These are phyloP conservation scores for Archips crataeganus DNA, from an alignment of 2,888 invertebrate species.

Conservation along the genomic window DNA sequence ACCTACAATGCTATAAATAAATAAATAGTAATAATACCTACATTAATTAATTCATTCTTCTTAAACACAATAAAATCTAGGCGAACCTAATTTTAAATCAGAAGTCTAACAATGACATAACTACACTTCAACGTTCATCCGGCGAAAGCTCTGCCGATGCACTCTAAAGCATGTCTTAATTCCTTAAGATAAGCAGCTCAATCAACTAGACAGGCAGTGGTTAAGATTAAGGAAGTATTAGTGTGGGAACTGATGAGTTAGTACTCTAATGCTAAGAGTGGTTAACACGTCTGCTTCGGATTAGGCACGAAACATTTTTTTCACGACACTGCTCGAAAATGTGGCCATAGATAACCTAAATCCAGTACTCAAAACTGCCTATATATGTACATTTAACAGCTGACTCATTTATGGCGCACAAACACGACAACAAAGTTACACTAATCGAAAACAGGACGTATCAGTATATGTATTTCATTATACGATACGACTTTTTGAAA, in stretches of 20 bases:
- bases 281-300: not conserved
- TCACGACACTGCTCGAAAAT: too few species aligned
- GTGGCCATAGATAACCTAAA: too few species aligned
- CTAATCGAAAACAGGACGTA: too few species aligned
- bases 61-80: not conserved
- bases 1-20: too few species aligned
- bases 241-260: constrained; percentile 48
- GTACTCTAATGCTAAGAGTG: not conserved
- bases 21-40: too few species aligned
- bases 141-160: constrained; percentile 19
- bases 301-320: not conserved
- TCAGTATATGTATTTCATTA: too few species aligned
- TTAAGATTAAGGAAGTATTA: constrained; percentile 46
- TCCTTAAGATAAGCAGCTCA: constrained; percentile 2
- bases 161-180: not conserved
- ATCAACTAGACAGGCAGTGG: constrained; percentile 9
- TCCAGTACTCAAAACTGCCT: too few species aligned
- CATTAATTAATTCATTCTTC: not conserved
- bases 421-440: too few species aligned
- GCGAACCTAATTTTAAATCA: constrained; percentile 14
- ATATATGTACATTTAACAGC: too few species aligned
- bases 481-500: too few species aligned
- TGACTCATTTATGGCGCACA: too few species aligned
- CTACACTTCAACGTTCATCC: not conserved
- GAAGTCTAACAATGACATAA: constrained; percentile 29